Evolutionary conservation across 1,140 invertebrate species (phyloP).

Genomic region (Drosophila eugracilis): DNA sequence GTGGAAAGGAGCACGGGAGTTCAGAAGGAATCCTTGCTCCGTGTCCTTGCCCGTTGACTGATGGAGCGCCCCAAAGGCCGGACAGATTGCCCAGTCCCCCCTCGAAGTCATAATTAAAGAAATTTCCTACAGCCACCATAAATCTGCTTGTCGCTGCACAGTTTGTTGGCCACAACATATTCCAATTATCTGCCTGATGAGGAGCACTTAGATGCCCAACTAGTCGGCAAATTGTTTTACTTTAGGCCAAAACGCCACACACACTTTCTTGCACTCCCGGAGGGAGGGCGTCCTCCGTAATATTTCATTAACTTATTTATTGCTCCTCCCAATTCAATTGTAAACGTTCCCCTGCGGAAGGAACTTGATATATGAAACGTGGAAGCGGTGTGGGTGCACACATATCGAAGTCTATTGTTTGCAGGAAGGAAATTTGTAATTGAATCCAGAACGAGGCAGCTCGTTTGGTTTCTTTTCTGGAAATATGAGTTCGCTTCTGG

Average conservation of each 20-base stretch:
- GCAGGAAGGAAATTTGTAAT: constrained; percentile 33
- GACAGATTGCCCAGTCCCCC: constrained; percentile 2
- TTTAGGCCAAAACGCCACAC: constrained; percentile 6
- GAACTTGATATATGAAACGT: background rate
- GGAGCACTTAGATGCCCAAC: constrained; percentile 17
- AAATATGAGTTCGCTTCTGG: constrained; percentile 20
- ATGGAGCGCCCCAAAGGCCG: constrained; percentile 18
- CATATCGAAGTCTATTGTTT: constrained; percentile 22
- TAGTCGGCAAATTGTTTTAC: constrained; percentile 9
- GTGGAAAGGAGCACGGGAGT: constrained; percentile 6
- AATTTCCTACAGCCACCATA: constrained; percentile 13
- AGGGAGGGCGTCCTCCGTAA: constrained; percentile 2
- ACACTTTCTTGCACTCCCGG: constrained; percentile 1
- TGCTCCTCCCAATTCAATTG: constrained; percentile 42
- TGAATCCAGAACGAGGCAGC: constrained; percentile 22
- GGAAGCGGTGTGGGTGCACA: constrained; percentile 3
- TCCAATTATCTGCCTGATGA: constrained; percentile 28
- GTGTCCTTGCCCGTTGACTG: constrained; percentile 16
- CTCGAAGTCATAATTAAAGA: constrained; percentile 34
- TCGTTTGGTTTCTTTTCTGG: constrained; percentile 22
- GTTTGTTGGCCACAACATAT: constrained; percentile 9
- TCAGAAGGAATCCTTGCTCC: constrained; percentile 1
- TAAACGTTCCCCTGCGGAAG: constrained; percentile 4
- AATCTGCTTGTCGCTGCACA: constrained; percentile 21
- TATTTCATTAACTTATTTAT: constrained; percentile 50